A percentile compares a stretch with the other conserved stretches of the same genome.
Conservation (phyloP, 2,888 invertebrate genomes). For the Pharmacophagus antenor region DNA sequence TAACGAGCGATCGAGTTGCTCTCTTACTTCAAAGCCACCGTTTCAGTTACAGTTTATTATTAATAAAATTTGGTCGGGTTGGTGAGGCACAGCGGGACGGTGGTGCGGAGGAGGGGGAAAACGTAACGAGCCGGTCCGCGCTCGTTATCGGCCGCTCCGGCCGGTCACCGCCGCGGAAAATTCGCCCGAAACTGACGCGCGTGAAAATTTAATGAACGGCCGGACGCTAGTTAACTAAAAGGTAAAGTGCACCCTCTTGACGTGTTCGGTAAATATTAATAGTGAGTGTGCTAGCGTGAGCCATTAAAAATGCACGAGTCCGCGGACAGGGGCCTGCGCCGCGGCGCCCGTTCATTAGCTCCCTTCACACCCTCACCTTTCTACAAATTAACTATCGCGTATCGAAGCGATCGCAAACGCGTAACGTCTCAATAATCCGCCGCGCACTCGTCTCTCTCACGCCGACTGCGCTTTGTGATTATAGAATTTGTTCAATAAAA, state of each 20-base stretch:
- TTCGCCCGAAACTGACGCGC: constrained; percentile 81
- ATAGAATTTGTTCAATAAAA: constrained; percentile 72
- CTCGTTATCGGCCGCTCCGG: constrained; percentile 52
- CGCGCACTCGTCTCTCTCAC: constrained; percentile 38
- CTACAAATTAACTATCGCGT: constrained; percentile 49
- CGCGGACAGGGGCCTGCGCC: constrained; percentile 65
- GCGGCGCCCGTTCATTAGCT: constrained; percentile 62
- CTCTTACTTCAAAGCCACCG: constrained; percentile 75
- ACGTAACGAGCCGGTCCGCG: constrained; percentile 65
- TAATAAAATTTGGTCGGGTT: constrained; percentile 77
- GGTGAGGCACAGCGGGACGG: constrained; percentile 36
- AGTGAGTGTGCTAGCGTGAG: constrained; percentile 77
- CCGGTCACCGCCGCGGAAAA: constrained; percentile 80
- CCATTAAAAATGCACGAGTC: constrained; percentile 80
- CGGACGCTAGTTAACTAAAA: constrained; percentile 82
- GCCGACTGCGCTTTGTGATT: constrained; percentile 51
- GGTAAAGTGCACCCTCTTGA: constrained; percentile 82
- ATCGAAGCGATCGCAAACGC: constrained; percentile 32
- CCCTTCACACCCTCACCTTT: constrained; percentile 54
- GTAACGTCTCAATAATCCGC: constrained; percentile 43
- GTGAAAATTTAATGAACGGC: constrained; percentile 82
- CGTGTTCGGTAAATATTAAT: constrained; percentile 81
- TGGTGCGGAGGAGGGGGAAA: constrained; percentile 34
- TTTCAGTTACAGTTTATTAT: constrained; percentile 80
- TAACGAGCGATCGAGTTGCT: constrained; percentile 75